A percentile compares a stretch with the other conserved stretches of the same genome.
phyloP scores from a whole-genome alignment of 2,888 invertebrate species.

The Tachystola acroxantha region DNA sequence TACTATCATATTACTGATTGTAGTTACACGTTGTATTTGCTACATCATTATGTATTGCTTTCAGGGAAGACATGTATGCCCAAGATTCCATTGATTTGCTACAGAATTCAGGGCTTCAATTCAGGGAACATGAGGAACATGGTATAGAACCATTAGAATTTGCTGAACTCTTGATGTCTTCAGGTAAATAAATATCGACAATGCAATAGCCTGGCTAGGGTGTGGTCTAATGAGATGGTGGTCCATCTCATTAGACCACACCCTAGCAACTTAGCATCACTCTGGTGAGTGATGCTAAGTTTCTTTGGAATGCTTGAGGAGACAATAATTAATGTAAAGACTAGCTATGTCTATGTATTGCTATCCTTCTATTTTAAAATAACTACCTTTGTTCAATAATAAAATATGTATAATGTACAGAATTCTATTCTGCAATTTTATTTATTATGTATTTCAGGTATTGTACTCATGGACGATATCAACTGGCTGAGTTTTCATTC shows the following conservation, averaged over 20 bases:
- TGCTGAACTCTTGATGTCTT: constrained; percentile 98
- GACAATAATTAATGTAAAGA: too few species aligned
- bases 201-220: neutral
- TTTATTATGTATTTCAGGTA: constrained; percentile 72
- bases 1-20: neutral
- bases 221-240: too few species aligned
- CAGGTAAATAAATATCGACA: too few species aligned
- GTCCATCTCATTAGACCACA: too few species aligned
- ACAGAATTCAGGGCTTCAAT: constrained; percentile 97
- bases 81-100: constrained; percentile 99
- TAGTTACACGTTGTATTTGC: neutral
- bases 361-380: too few species aligned
- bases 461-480: constrained; percentile 96
- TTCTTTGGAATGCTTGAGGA: too few species aligned
- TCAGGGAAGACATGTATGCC: constrained; percentile 98
- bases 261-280: too few species aligned
- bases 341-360: too few species aligned
- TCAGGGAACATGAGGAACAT: constrained; percentile 98
- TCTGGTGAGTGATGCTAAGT: too few species aligned
- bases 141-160: constrained; percentile 98
- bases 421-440: too few species aligned
- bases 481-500: constrained; percentile 99
- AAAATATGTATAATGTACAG: too few species aligned
- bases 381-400: too few species aligned
- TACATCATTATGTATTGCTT: constrained; percentile 13